Base-by-base conservation (phyloP, 2,888 invertebrate genomes). In the Lithophane socia region DNA sequence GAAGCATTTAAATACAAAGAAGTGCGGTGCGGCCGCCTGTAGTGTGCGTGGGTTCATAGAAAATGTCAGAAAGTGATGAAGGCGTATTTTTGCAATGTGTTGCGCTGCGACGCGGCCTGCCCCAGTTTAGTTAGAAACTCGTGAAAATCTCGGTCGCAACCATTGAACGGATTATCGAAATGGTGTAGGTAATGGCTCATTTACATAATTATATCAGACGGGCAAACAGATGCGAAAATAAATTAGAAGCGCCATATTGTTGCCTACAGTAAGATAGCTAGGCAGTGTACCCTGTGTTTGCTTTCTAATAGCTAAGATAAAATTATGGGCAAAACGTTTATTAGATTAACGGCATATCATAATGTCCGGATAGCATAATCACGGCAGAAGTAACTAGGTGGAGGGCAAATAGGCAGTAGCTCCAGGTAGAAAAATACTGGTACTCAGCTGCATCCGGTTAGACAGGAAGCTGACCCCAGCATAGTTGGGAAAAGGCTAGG, bases 161-260 rank as follows among this genome's bases (percentile, higher is more conserved):
- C 79, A 58, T 61, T 67, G 56, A 58, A 58, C 61, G 49, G 58
- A 58, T 79, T 66, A 65, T 37, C 18, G 8, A 18, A 56, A 61
- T 66, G 16, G 37, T 56, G 37, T 84, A 37, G 37, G 37, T 37
- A 84, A 79, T 67, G 60, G 24, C 29, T 79, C n/a, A 58, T 80
- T 80, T 70, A 71, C 80, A 83, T 83, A 79, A 70, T 70, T 66
- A 44, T 79, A 37, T 66, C 8, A 47, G 63, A 64, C 29, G 24
- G n/a, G 16, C 1, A 24, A 60, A 66, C 60, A 21, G 70, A 24
- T 16, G 61, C 3, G 37, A 16, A 52, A n/a, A n/a, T n/a, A n/a
- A 52, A 37, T 16, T 3, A 12, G 2, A 5, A 65, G 65, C 65
- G 60, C 65, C 77, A 61, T 76, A 5, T 12, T 82, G 77, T 61